Percentiles rank a stretch among this genome's conserved stretches.
These are phyloP conservation scores for Dicrurus megarhynchus DNA, from an alignment of 2,113 vertebrate genomes.

Conservation along the genomic window DNA sequence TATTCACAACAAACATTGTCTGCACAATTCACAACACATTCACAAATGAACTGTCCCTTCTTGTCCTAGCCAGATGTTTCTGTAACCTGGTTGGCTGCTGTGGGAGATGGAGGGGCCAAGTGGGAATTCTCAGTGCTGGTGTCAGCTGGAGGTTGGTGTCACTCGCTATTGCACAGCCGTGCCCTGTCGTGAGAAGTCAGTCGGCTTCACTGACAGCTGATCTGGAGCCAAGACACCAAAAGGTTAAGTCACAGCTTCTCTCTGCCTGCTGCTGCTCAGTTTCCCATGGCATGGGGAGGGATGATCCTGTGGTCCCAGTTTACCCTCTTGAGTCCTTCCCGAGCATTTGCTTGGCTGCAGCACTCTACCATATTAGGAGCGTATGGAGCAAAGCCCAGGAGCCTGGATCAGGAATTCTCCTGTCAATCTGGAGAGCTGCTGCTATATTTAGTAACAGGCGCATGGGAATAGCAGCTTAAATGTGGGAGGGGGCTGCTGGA, in stretches of 20 bases:
- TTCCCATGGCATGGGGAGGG: constrained; percentile 7
- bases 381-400: constrained; percentile 51
- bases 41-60: no score
- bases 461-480: constrained; percentile 63
- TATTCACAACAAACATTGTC: neutral
- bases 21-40: no score
- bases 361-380: constrained; percentile 73
- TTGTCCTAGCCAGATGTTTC: neutral
- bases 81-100: neutral
- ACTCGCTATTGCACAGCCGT: neutral
- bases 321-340: neutral
- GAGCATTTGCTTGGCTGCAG: neutral
- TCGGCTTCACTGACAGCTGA: neutral
- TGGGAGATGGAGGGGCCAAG: neutral
- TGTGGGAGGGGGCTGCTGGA: constrained; percentile 58
- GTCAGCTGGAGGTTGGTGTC: neutral
- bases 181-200: neutral
- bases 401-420: constrained; percentile 42
- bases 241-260: constrained; percentile 6
- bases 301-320: neutral
- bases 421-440: constrained; percentile 42
- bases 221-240: neutral
- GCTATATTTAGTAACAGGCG: constrained; percentile 73
- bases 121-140: neutral
- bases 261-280: neutral